Evolutionary conservation across 1,140 invertebrate species (phyloP), one percentile per base, ranked within the genome.

Genomic region (Drosophila nasuta): DNA sequence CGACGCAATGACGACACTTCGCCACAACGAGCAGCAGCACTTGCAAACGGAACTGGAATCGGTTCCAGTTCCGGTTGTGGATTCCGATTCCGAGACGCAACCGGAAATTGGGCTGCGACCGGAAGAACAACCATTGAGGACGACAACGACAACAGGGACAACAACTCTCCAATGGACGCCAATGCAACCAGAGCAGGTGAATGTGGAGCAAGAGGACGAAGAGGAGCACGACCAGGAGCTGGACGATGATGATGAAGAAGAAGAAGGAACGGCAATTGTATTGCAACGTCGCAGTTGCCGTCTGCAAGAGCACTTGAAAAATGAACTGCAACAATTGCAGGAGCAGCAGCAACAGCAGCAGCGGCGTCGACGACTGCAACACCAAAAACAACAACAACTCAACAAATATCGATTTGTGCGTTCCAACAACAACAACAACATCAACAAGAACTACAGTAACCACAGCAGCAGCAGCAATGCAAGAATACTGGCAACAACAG

Each of bases 381-480:
- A 59, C 17, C 59, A 46, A 11, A 49, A 52, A 17, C 46, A 54
- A 35, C 60, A 71, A 35, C 17, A 30, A 28, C 41, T 52, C 4
- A 72, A 49, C 33, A 80, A 67, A 65, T 85, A 78, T 48, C 70
- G 78, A 0, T 85, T 69, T 59, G 81, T 86, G 13, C 78, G 81
- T 20, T 11, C 35, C 28, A 49, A 10, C 49, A 58, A 20, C 20
- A 25, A 25, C 3, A 25, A 25, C 20, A 20, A n/a, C n/a, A n/a
- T 20, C 17, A 41, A 25, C 48, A 41, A 8, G n/a, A 38, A 13
- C 66, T 49, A 33, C 10, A 33, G 25, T 25, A 25, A 25, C 20
- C 20, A 25, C 20, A 20, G 2, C 20, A 25, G 20, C 46, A 45
- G 20, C 2, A 49, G 8, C 13, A 51, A 25, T 41, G 10, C 54